Evolutionary conservation across 2,888 invertebrate genomes (phyloP), one percentile per base, ranked within the genome.

Genomic region (Phoenoteleia sp.): DNA sequence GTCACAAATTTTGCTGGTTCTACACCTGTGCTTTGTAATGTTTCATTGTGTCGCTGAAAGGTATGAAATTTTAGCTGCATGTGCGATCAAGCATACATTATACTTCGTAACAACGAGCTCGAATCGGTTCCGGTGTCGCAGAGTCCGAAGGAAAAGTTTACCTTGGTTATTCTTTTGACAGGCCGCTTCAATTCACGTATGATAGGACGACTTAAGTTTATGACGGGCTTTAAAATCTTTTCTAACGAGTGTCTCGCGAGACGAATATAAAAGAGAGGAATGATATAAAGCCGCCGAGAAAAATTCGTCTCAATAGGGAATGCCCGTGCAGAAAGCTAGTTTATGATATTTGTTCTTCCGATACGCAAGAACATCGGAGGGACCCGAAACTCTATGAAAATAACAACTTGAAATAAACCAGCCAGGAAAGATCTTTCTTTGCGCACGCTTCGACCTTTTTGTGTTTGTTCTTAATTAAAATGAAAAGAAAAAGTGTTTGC

Each of bases 191-290:
- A 77, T 81, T 79, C 77, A 77, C 71, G 67, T 66, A 49, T 66
- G 84, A 84, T 76, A 81, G 84, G 58, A 56, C 58, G 80, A 62
- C 64, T 64, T 58, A 75, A 80, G 80, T 81, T 84, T 81, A 81
- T 33, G 80, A 76, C 76, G 23, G 72, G 66, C 67, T 77, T 85
- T 81, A 71, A 76, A 84, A 76, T 58, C 67, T 85, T 85, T 81
- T 74, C 84, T 77, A 85, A 85, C 84, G 84, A 81, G 77, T 76
- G 81, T 64, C 80, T 67, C 75, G 77, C 83, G 83, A 83, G 49
- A 52, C 77, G 76, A 52, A 72, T 80, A 67, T 74, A 72, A 71
- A 84, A 64, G 80, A 71, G 66, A 69, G 71, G 36, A 66, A 76
- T 54, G 72, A 81, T 81, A 80, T 80, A 80, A 80, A 75, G 74